Evolutionary conservation across 2,888 invertebrate genomes (phyloP), one percentile per base, ranked within the genome.

Genomic region (Helleia helle): DNA sequence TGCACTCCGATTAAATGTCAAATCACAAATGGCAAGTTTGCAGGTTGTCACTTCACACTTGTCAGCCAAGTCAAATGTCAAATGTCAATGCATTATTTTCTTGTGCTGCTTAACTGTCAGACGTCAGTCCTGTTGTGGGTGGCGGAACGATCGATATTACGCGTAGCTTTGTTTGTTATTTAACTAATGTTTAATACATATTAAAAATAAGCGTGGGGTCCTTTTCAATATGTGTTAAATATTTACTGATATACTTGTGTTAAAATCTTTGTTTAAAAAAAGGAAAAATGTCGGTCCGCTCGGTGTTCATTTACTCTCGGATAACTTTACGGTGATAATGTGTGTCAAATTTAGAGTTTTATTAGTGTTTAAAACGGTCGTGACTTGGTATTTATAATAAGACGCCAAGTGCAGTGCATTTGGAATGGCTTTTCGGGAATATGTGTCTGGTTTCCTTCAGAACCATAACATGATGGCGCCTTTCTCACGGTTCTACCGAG

Each of bases 311-410:
- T 56, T 46, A 46, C 57, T 54, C 48, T 44, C 43, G 41, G 44
- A 48, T 52, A 52, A 56, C 53, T 65, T 52, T 49, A 56, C 60
- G 66, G 80, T 80, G 76, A 81, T 81, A 76, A 81, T 81, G 75
- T 74, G 81, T 81, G 81, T 81, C 81, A 81, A 81, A 81, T 74
- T 63, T 76, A 73, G 71, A 66, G 65, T 68, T 64, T 53, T 63
- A 65, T 52, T 70, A 66, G 58, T 64, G 63, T 62, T 46, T 62
- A 65, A 58, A 62, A 56, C 56, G 61, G 49, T 50, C 38, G 54
- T 61, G 53, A 55, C 50, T 59, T 51, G 41, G 44, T 51, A 48
- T 50, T 44, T 52, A 56, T 45, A 44, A 31, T 47, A 36, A 41
- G 44, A 43, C 36, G 18, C 44, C 51, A 40, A 42, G 40, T 44